These are phyloP conservation scores for Horisme vitalbata DNA, from an alignment of 2,888 invertebrate genomes.

Conservation along the genomic window DNA sequence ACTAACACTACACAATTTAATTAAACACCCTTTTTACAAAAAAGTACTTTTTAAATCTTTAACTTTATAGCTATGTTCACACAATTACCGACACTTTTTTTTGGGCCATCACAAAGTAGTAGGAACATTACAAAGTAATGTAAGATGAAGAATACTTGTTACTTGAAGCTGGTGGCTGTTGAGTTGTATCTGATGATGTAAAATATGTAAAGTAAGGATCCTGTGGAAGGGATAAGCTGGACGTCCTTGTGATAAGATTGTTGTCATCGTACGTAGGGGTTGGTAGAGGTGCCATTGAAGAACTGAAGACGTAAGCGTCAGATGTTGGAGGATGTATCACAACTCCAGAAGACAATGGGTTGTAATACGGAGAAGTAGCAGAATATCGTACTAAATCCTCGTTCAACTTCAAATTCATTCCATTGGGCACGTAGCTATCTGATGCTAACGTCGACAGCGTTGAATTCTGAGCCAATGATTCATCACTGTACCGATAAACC, in stretches of 20 bases:
- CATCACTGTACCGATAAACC: constrained; percentile 75
- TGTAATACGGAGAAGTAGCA: constrained; percentile 59
- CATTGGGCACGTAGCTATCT: constrained; percentile 74
- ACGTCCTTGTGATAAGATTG: constrained; percentile 49
- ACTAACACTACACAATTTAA: no score
- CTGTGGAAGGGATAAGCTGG: constrained; percentile 53
- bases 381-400: constrained; percentile 66
- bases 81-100: no score
- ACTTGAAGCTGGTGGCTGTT: constrained; percentile 46
- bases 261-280: constrained; percentile 67
- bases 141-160: constrained; percentile 67
- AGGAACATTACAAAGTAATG: constrained; percentile 58
- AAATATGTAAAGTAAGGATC: constrained; percentile 69
- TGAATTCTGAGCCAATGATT: constrained; percentile 69
- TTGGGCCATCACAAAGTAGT: no score
- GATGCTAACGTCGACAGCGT: constrained; percentile 57
- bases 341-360: constrained; percentile 54
- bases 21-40: no score
- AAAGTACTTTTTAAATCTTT: no score
- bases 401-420: constrained; percentile 64
- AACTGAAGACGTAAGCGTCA: constrained; percentile 58
- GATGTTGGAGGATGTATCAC: constrained; percentile 57
- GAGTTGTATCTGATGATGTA: constrained; percentile 53
- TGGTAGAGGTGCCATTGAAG: constrained; percentile 50
- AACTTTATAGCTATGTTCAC: no score